phyloP scores from a whole-genome alignment of 2,888 invertebrate species.

The Caenorhabditis becei region DNA sequence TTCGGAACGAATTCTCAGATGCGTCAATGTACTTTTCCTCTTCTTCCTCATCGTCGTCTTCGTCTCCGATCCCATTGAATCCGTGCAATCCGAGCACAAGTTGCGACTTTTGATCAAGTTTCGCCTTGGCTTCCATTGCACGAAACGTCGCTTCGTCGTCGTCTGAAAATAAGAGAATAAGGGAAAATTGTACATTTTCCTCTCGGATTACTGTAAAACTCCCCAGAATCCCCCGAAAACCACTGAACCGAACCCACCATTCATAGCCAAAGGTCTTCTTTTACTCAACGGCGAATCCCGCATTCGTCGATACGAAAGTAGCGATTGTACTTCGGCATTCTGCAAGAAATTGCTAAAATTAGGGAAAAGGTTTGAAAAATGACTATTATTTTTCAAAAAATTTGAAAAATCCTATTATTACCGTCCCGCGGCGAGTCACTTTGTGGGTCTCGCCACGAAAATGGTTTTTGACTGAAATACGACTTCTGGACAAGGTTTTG shows the following conservation, averaged over 20 bases:
- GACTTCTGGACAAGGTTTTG: too few relatives aligned
- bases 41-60: constrained; percentile 54
- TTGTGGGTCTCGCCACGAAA: too few relatives aligned
- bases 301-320: constrained; percentile 43
- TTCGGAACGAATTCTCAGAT: constrained; percentile 59
- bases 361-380: neutral
- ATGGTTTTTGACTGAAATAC: too few relatives aligned
- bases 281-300: constrained; percentile 48
- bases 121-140: constrained; percentile 52
- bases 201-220: too few relatives aligned
- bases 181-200: neutral
- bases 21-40: constrained; percentile 33
- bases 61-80: constrained; percentile 34
- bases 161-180: constrained; percentile 34
- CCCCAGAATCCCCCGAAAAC: too few relatives aligned
- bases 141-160: constrained; percentile 46
- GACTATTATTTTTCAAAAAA: too few relatives aligned
- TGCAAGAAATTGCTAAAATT: constrained; percentile 11
- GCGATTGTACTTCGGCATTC: constrained; percentile 55
- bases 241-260: constrained; percentile 35
- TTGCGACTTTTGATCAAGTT: constrained; percentile 66
- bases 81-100: constrained; percentile 68
- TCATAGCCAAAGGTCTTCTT: constrained; percentile 53
- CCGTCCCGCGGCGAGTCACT: too few relatives aligned
- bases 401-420: too few relatives aligned